Evolutionary conservation across 1,140 invertebrate genomes (phyloP).

Genomic region (Cyphomyrmex costatus): DNA sequence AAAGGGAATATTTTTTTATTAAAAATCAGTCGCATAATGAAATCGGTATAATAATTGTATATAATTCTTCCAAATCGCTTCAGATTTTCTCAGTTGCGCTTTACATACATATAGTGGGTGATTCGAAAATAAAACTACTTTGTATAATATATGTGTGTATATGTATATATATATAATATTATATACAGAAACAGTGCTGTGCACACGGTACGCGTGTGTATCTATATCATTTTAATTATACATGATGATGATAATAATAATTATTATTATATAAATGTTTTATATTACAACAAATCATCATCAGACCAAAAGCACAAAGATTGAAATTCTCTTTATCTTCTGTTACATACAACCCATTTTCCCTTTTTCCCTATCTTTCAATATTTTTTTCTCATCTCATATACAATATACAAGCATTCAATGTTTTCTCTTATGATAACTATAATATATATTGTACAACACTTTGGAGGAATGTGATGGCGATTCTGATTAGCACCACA

Average conservation of each 20-base stretch:
- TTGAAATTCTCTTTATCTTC: constrained; percentile 79
- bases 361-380: constrained; percentile 40
- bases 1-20: constrained; percentile 76
- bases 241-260: constrained; percentile 75
- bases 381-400: constrained; percentile 75
- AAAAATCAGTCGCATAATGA: constrained; percentile 84
- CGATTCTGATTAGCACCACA: constrained; percentile 83
- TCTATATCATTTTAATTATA: constrained; percentile 75
- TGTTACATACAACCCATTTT: constrained; percentile 78
- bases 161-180: constrained; percentile 82
- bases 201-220: constrained; percentile 28
- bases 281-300: constrained; percentile 78
- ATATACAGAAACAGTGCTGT: constrained; percentile 85
- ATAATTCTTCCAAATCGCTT: constrained; percentile 84
- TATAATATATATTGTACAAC: constrained; percentile 85
- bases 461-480: constrained; percentile 87
- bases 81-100: constrained; percentile 82
- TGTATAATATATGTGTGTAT: constrained; percentile 71
- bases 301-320: constrained; percentile 85
- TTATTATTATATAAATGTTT: constrained; percentile 84
- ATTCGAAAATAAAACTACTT: constrained; percentile 83
- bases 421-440: constrained; percentile 81
- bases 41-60: constrained; percentile 86
- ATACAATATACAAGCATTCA: constrained; percentile 82
- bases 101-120: constrained; percentile 84